A percentile compares a stretch with the other conserved stretches of the same genome.
These are phyloP conservation scores for Oenanthe melanoleuca DNA, from an alignment of 2,113 vertebrate genomes.

Conservation along the genomic window DNA sequence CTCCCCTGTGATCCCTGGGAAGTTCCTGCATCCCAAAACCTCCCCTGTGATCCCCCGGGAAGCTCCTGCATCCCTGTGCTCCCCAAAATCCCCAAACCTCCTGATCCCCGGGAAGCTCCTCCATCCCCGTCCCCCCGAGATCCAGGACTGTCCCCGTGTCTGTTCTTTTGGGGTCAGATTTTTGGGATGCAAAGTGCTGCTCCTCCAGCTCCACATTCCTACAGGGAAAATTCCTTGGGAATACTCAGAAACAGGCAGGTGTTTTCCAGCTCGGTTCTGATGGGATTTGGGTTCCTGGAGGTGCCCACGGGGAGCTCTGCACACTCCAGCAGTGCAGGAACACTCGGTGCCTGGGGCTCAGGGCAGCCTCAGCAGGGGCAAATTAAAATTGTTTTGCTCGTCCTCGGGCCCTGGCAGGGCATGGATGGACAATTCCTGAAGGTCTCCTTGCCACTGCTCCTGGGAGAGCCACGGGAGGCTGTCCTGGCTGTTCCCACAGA, in stretches of 20 bases:
- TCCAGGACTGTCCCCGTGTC: not conserved
- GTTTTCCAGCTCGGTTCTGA: not conserved
- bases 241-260: not conserved
- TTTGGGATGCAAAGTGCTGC: not conserved
- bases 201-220: rapidly evolving
- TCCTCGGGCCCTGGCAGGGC: not conserved
- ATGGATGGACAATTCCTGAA: not conserved
- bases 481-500: not conserved
- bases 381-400: not conserved
- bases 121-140: not conserved
- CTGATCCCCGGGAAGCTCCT: not conserved
- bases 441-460: not conserved
- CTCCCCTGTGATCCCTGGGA: rapidly evolving
- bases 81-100: too few species aligned
- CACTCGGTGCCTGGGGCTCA: not conserved
- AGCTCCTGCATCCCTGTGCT: not conserved
- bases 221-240: not conserved
- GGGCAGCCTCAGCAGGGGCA: not conserved
- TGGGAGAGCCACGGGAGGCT: not conserved
- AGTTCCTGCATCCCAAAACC: not conserved
- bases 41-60: rapidly evolving
- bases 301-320: not conserved
- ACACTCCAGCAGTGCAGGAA: not conserved
- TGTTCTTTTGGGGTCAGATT: too few species aligned
- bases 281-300: not conserved